Percentiles rank a stretch among this genome's conserved stretches.
phyloP scores from a whole-genome alignment of 2,113 vertebrate genomes.

The Eolophus roseicapilla region DNA sequence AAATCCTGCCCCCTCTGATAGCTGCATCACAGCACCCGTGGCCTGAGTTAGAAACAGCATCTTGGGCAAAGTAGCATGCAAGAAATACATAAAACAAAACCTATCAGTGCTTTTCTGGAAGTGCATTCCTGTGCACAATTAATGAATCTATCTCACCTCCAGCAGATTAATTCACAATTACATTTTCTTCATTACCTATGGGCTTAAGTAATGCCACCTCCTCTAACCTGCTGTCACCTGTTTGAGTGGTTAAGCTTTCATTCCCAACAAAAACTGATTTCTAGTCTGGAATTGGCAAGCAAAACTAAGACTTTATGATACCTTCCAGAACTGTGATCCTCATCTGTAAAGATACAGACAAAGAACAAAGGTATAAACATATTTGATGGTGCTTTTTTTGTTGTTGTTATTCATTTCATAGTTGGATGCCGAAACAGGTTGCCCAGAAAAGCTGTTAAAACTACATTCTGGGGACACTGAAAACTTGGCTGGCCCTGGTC shows the following conservation, averaged over 20 bases:
- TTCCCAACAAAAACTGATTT: not conserved
- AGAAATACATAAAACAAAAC: not conserved
- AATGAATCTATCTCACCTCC: not conserved
- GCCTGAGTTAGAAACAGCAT: not conserved
- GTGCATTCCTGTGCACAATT: not conserved
- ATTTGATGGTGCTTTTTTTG: not conserved
- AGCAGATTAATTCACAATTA: not conserved
- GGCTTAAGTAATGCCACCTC: not conserved
- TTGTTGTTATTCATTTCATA: not conserved
- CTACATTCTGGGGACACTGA: not conserved
- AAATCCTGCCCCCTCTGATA: not conserved
- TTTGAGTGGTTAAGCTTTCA: not conserved
- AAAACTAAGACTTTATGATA: not conserved
- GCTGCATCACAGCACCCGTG: rapidly evolving
- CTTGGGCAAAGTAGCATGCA: rapidly evolving
- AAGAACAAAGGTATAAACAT: not conserved
- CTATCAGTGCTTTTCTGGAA: not conserved
- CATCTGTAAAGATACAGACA: not conserved
- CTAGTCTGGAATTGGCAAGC: not conserved
- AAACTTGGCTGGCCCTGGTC: not conserved
- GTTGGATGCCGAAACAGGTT: not conserved
- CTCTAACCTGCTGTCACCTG: not conserved
- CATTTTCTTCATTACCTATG: not conserved
- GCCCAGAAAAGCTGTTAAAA: not conserved
- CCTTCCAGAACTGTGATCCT: not conserved